Percentiles rank a stretch among this genome's conserved stretches.
These are phyloP conservation scores for Notothenia coriiceps DNA, from an alignment of 2,113 vertebrate species.

Conservation along the genomic window DNA sequence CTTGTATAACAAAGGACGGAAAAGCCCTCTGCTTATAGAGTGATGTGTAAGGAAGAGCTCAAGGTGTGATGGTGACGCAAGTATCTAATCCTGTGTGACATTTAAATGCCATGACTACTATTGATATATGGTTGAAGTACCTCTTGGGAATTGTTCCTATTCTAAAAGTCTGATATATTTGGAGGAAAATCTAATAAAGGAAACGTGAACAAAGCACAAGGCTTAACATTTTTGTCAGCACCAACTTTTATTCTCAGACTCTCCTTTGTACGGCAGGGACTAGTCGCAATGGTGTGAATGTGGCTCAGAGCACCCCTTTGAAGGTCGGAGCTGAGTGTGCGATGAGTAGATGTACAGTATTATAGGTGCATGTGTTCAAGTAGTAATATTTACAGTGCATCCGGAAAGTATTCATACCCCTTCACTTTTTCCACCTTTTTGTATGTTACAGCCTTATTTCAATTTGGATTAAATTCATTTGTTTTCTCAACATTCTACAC, in stretches of 20 bases:
- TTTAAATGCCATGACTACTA: constrained; percentile 82
- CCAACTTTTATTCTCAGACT: constrained; percentile 14
- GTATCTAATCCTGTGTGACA: constrained; percentile 77
- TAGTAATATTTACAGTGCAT: neutral
- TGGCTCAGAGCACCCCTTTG: constrained; percentile 37
- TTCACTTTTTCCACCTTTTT: too few species aligned
- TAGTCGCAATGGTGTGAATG: constrained; percentile 29
- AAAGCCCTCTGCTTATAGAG: constrained; percentile 34
- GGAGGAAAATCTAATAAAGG: constrained; percentile 55
- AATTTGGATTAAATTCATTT: too few species aligned
- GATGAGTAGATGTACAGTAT: constrained; percentile 15
- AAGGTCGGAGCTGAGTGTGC: constrained; percentile 53
- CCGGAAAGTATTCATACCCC: too few species aligned
- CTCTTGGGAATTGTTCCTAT: constrained; percentile 32
- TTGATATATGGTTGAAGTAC: constrained; percentile 68
- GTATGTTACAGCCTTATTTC: too few species aligned
- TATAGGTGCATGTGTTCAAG: constrained; percentile 12
- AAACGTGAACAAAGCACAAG: constrained; percentile 28
- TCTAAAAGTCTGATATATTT: constrained; percentile 58
- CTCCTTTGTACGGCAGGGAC: constrained; percentile 5
- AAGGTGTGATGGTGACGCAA: constrained; percentile 70
- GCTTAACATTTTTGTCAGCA: constrained; percentile 20
- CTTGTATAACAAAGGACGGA: constrained; percentile 43
- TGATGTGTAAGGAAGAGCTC: constrained; percentile 52
- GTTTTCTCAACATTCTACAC: too few species aligned